Evolutionary conservation across 2,888 invertebrate species (phyloP), one percentile per base, ranked within the genome.

Genomic region (Pherbina coryleti): DNA sequence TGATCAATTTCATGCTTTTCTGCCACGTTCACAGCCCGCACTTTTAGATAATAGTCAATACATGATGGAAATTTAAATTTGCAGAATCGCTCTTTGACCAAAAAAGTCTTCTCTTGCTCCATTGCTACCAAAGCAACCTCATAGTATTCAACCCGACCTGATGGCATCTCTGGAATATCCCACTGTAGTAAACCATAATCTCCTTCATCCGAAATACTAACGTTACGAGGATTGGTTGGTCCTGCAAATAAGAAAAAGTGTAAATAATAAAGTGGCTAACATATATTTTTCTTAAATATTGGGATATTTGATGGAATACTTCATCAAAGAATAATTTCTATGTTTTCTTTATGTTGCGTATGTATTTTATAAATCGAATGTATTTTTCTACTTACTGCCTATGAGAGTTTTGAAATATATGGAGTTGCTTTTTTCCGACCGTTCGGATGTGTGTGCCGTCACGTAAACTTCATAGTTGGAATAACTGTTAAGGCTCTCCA

Each of bases 371-470:
- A 4, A 8, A 8, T 8, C 37, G 37, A 37, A 8, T 37, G 5
- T 28, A 9, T 31, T 44, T 44, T 8, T 31, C n/a, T 57, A 80
- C 85, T 83, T 82, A 86, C 86, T 81, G 79, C 94, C 94, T 82
- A 94, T 92, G 78, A 91, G 90, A 0, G 94, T 94, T 62, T 90
- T 88, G 1, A 92, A 88, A 80, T 88, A 87, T 60, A 92, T 88
- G 0, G 90, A 89, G 78, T 89, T 86, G 53, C 92, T 91, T 11
- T 88, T 86, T 11, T 90, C 85, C 1, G 95, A 95, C 85, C 95
- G 95, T 44, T 90, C 87, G 0, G 91, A 90, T 2, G 95, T 96
- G 84, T 94, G 95, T 5, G 96, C 96, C 72, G 91, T 90, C 2
- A 96, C 91, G 77, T 91, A 91, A 49, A 96, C 91, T 64, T 91